Base-by-base conservation (phyloP, 2,888 invertebrate genomes). In the Epistrophella euchroma region DNA sequence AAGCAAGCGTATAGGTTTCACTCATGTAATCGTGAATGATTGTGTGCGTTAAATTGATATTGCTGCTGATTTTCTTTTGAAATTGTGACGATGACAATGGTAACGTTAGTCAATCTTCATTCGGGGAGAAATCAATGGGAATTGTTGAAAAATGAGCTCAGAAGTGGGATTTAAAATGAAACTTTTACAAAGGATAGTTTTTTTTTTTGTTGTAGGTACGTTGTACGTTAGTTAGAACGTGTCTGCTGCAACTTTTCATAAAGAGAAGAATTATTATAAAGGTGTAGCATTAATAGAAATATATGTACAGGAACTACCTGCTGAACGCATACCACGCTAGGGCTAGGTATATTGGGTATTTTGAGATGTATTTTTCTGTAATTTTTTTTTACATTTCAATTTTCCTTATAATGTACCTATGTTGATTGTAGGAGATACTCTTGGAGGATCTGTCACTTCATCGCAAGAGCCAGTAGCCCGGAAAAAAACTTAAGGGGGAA, bases 41-140 rank as follows among this genome's bases (percentile, higher is more conserved):
- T 76, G 75, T 81, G 60, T 60, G 40, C 37, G 56, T 81, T 76
- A 75, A 77, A 85, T 85, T 85, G 81, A 85, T 81, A 80, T 76
- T 76, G 71, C 64, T 76, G 60, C 52, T 76, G 77, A 45, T 32
- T 47, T 66, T 32, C 40, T 70, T 45, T 37, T 66, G 66, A 82
- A 72, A 77, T 73, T 75, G 43, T 37, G 11, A 47, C 47, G 47
- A 45, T 76, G 50, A 71, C 47, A 82, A 62, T 35, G 47, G 19
- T 47, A 32, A 47, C 19, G 19, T 19, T 47, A 47, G 52, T 56
- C 56, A 56, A 56, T 56, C 22, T 35, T 35, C 68, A 68, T 50
- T 78, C 66, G 68, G 45, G 68, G 68, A 25, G 52, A 52, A 71
- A 73, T 77, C 72, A 82, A 82, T 70, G 73, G 40, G 55, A 62